A percentile compares a stretch with the other conserved stretches of the same genome.
phyloP scores from a whole-genome alignment of 2,113 vertebrate genomes.

The Myotis davidii region DNA sequence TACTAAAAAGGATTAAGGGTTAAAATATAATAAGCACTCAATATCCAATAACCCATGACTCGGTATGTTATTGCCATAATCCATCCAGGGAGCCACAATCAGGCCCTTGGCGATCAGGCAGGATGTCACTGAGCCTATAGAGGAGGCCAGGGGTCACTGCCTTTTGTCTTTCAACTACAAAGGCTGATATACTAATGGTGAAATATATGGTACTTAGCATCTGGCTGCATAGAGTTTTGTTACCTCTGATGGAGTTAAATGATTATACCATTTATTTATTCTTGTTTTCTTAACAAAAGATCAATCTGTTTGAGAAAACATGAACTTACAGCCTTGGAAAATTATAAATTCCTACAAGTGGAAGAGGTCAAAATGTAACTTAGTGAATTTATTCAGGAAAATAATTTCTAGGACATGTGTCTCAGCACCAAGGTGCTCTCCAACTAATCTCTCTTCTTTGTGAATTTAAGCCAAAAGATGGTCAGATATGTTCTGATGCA shows the following conservation, averaged over 20 bases:
- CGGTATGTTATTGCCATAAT: not conserved
- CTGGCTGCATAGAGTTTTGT: too few relatives aligned
- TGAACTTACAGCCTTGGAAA: not conserved
- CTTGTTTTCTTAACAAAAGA: slow-evolving; percentile 20
- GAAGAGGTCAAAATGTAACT: not conserved
- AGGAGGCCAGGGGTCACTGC: not conserved
- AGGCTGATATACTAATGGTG: not conserved
- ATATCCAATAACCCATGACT: not conserved
- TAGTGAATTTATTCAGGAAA: not conserved
- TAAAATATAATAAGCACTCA: not conserved
- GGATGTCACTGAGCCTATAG: not conserved
- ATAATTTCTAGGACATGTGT: not conserved
- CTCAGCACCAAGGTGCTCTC: not conserved
- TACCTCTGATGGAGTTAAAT: not conserved
- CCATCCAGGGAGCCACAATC: not conserved
- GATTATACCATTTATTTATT: not conserved
- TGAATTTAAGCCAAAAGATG: not conserved
- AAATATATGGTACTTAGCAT: not conserved
- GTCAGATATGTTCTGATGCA: not conserved
- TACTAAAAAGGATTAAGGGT: not conserved
- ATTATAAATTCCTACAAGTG: not conserved
- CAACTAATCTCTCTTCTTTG: not conserved
- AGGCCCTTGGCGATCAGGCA: not conserved
- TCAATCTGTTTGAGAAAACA: slow-evolving; percentile 28
- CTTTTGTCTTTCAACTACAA: not conserved